A percentile compares a stretch with the other conserved stretches of the same genome.
Conservation (phyloP, 2,888 invertebrate species). For the Lasioglossum leucozonium region DNA sequence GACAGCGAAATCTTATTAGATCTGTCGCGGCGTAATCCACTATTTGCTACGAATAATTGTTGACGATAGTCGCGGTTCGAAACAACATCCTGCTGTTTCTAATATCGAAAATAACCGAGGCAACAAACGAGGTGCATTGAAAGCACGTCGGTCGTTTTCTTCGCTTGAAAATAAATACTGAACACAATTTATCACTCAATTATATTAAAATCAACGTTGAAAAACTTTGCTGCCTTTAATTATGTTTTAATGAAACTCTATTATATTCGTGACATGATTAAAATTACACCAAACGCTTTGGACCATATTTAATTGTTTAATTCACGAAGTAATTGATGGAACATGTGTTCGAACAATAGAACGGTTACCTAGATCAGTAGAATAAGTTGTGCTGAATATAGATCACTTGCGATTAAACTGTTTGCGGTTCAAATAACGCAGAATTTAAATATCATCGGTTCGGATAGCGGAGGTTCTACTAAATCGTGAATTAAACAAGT, state of each 20-base stretch:
- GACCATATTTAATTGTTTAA: neutral
- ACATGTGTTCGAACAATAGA: neutral
- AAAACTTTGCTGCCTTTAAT: neutral
- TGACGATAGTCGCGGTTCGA: neutral
- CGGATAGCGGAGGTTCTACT: too few relatives aligned
- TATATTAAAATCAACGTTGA: neutral
- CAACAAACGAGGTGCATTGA: neutral
- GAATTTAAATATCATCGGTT: neutral
- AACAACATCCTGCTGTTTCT: neutral
- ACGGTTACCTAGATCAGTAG: too few relatives aligned
- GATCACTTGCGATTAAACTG: too few relatives aligned
- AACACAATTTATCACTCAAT: neutral
- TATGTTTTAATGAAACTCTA: too few relatives aligned
- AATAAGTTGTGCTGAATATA: too few relatives aligned
- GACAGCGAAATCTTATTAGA: neutral
- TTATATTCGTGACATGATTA: neutral
- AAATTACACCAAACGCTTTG: too few relatives aligned
- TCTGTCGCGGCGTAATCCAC: neutral
- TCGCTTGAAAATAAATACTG: neutral
- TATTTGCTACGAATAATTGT: neutral
- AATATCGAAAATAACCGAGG: neutral
- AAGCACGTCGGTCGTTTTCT: neutral
- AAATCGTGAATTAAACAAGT: too few relatives aligned
- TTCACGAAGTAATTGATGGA: neutral
- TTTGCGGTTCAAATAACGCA: too few relatives aligned